Evolutionary conservation across 2,113 vertebrate genomes (phyloP).

Genomic region (Anarhynchus alexandrinus): DNA sequence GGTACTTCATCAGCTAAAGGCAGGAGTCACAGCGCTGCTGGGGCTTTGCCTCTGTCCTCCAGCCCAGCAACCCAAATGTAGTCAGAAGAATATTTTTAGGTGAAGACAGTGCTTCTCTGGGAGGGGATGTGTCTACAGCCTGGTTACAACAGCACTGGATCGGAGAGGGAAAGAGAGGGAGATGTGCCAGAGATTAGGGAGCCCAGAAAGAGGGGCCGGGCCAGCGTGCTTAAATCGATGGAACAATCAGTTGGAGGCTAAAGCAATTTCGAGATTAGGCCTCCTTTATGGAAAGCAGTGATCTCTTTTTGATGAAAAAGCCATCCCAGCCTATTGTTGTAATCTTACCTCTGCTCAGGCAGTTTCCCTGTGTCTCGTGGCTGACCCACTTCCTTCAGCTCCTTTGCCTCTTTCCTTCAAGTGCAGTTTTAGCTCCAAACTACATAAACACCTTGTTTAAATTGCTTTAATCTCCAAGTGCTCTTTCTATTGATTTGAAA

Average conservation of each 20-base stretch:
- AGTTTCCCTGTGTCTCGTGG: not conserved
- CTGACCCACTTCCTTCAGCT: constrained; percentile 75
- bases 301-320: constrained; percentile 68
- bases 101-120: not conserved
- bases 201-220: not conserved
- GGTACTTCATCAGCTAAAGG: not conserved
- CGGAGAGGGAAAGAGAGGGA: not conserved
- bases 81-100: not conserved
- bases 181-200: not conserved
- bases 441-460: constrained; percentile 74
- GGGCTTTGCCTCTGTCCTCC: not conserved
- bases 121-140: not conserved
- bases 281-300: constrained; percentile 59
- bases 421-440: constrained; percentile 70
- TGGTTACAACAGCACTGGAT: not conserved
- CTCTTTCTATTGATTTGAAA: constrained; percentile 70
- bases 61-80: not conserved
- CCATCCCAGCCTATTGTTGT: constrained; percentile 50
- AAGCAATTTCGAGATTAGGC: constrained; percentile 69
- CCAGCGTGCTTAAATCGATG: constrained; percentile 63
- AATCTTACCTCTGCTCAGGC: constrained; percentile 51
- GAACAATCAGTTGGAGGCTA: constrained; percentile 68
- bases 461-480: constrained; percentile 74
- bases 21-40: not conserved
- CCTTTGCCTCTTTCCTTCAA: constrained; percentile 66